Conservation (phyloP, 2,797 vertebrate species). For the Syngnathus acus region DNA sequence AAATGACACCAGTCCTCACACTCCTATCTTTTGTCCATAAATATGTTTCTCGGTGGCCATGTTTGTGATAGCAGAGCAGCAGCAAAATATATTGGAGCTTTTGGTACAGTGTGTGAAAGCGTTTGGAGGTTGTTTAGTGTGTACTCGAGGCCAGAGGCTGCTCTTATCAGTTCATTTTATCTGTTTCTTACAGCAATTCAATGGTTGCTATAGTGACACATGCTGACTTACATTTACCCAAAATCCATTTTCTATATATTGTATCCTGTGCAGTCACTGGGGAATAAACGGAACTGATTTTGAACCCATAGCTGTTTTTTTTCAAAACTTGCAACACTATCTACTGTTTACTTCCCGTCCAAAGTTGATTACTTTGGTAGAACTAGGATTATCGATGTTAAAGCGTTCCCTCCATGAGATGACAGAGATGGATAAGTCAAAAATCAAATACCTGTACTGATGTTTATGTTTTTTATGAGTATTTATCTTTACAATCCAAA, state of each 20-base stretch:
- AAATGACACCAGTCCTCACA: slow-evolving; percentile 51
- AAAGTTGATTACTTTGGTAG: neutral
- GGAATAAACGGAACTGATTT: neutral
- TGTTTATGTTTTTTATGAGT: neutral
- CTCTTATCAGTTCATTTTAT: slow-evolving; percentile 39
- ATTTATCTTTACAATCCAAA: neutral
- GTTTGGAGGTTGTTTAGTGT: slow-evolving; percentile 43
- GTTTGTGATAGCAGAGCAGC: slow-evolving; percentile 48
- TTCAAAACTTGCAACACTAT: neutral
- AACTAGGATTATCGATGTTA: neutral
- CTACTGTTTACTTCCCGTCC: neutral
- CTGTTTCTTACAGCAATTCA: neutral
- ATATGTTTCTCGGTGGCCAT: slow-evolving; percentile 37
- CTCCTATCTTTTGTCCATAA: slow-evolving; percentile 51
- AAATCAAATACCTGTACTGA: neutral
- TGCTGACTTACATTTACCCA: neutral
- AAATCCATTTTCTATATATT: neutral
- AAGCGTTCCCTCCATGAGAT: neutral
- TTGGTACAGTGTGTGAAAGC: slow-evolving; percentile 33
- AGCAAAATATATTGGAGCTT: slow-evolving; percentile 43
- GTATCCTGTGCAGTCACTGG: neutral
- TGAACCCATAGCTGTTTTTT: neutral
- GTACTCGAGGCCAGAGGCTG: slow-evolving; percentile 26
- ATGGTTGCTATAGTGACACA: neutral
- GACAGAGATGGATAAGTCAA: neutral